Base-by-base conservation (phyloP, 92 coral and sea anemone genomes). In the Hydrozoanthus gracilis region DNA sequence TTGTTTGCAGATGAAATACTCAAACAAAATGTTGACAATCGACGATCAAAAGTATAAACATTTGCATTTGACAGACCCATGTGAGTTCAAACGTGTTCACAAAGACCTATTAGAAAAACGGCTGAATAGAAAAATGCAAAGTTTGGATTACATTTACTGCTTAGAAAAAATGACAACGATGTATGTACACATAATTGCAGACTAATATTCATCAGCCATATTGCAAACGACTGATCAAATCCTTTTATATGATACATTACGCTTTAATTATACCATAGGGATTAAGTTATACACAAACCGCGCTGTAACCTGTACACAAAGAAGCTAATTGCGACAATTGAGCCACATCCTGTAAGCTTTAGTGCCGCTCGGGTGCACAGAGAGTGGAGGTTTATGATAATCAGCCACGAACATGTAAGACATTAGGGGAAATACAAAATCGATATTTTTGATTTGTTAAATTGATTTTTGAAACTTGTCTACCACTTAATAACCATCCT, bases 261-360 rank as follows among this genome's bases (percentile, higher is more conserved):
- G 3, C 6, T 64, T n/a, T n/a, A n/a, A n/a, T 64, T 64, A 64
- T 64, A 64, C 69, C n/a, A 64, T 64, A 64, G 69, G 69, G 69
- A 64, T 64, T 64, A 64, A 64, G 69, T 64, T 64, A 64, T 64
- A 64, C 69, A 64, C 69, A 64, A 64, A 64, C 69, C 69, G 69
- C 69, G 69, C 69, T 64, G 69, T 64, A 64, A 64, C 69, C 69
- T 64, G 69, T 64, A 64, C 69, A 64, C 69, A 52, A 52, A 52
- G 69, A 64, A 64, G 69, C 69, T 64, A 64, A n/a, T 64, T 64
- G 12, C 69, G 69, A 64, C 12, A 64, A 64, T 64, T 64, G 18
- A 64, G 69, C 69, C 69, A 64, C 69, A 64, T 64, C 69, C 69
- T 64, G 69, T 64, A 64, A 64, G 69, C 69, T 64, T 64, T 64